phyloP scores from a whole-genome alignment of 2,888 invertebrate species.

The Malthinus seriepunctatus region DNA sequence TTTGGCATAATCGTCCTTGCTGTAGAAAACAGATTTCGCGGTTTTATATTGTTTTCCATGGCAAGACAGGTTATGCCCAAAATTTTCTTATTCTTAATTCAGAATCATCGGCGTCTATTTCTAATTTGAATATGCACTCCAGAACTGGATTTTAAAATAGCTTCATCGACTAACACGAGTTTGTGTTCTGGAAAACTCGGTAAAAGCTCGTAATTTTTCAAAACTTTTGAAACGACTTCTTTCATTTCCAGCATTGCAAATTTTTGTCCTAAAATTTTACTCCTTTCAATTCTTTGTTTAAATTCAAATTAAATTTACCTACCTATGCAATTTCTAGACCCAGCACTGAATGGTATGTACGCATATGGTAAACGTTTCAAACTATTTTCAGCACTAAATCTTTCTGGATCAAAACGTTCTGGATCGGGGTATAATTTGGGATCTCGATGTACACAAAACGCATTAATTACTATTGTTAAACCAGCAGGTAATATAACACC shows the following conservation, averaged over 20 bases:
- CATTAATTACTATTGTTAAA: slow-evolving; percentile 52
- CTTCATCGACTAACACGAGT: neutral
- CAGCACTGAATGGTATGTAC: slow-evolving; percentile 8
- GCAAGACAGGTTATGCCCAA: too few relatives aligned
- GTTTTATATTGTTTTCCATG: too few relatives aligned
- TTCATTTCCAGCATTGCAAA: slow-evolving; percentile 5
- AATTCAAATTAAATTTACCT: neutral
- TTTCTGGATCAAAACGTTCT: slow-evolving; percentile 58
- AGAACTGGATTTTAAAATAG: neutral
- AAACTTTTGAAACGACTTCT: neutral
- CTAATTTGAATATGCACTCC: neutral
- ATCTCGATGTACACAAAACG: slow-evolving; percentile 57
- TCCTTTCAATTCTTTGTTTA: neutral
- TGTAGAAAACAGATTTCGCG: too few relatives aligned
- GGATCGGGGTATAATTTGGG: slow-evolving; percentile 59
- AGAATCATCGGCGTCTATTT: too few relatives aligned
- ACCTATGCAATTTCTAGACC: slow-evolving; percentile 8
- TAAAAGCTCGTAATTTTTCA: neutral
- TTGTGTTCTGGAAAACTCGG: neutral
- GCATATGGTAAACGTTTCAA: slow-evolving; percentile 32
- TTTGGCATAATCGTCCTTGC: too few relatives aligned
- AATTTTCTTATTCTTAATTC: too few relatives aligned
- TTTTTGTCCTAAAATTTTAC: neutral
- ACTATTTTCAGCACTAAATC: slow-evolving; percentile 54
- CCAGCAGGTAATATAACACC: slow-evolving; percentile 46